Evolutionary conservation across 2,797 vertebrate species (phyloP).

Genomic region (Takifugu ocellatus): DNA sequence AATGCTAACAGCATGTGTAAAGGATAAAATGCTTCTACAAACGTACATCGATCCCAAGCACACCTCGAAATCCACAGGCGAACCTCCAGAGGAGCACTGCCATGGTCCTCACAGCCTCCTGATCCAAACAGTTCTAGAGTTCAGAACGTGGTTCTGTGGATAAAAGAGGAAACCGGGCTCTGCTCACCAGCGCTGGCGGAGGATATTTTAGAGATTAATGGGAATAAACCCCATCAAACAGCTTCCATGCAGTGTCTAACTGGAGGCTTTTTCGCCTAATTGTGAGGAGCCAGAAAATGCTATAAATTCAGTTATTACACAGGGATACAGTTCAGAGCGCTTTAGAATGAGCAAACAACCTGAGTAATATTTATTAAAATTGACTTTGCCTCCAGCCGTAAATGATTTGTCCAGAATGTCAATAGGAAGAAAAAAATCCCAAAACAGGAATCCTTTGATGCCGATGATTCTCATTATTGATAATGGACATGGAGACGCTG

Average conservation of each 20-base stretch:
- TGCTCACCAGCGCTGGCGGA: too few species aligned
- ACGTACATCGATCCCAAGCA: too few species aligned
- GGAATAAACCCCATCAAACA: too few species aligned
- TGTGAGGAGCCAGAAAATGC: background rate
- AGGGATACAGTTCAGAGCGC: slow-evolving; percentile 32
- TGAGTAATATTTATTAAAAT: slow-evolving; percentile 59
- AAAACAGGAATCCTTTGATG: slow-evolving; percentile 49
- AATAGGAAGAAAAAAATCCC: background rate
- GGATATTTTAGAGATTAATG: slow-evolving; percentile 2
- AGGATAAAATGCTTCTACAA: too few species aligned
- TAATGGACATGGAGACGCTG: slow-evolving; percentile 57
- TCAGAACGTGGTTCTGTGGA: too few species aligned
- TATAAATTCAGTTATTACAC: slow-evolving; percentile 48
- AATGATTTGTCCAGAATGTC: slow-evolving; percentile 49
- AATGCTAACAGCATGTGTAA: too few species aligned
- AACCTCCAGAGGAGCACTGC: too few species aligned
- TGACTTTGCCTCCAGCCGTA: slow-evolving; percentile 51
- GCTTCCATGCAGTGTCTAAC: slow-evolving; percentile 9
- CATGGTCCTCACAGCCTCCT: too few species aligned
- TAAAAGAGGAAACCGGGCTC: too few species aligned
- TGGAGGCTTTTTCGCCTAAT: slow-evolving; percentile 4
- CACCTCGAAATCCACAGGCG: too few species aligned
- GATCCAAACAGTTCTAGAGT: too few species aligned
- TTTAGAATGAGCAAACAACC: slow-evolving; percentile 45
- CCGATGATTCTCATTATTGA: slow-evolving; percentile 53